Conservation (phyloP, 2,888 invertebrate species). For the Sceliomorpha sp. region DNA sequence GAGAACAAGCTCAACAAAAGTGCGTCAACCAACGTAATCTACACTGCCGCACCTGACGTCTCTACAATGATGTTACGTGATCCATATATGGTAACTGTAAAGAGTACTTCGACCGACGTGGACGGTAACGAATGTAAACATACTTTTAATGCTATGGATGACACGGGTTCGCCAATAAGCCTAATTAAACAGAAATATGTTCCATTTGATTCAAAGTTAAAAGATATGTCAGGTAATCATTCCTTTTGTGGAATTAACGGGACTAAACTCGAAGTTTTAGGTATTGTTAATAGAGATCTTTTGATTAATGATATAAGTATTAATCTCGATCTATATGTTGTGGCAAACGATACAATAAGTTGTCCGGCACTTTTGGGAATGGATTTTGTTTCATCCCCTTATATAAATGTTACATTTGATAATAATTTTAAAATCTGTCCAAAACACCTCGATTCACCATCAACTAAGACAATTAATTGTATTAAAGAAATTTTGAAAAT, state of each 20-base stretch:
- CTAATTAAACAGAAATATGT: constrained; percentile 13
- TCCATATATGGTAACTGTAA: not conserved
- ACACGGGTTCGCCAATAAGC: constrained; percentile 17
- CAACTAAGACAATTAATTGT: too few species aligned
- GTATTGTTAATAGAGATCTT: constrained; percentile 4
- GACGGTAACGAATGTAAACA: not conserved
- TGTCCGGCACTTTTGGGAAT: constrained; percentile 4
- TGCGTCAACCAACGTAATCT: not conserved
- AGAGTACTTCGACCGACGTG: too few species aligned
- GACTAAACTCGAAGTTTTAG: constrained; percentile 1
- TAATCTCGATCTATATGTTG: constrained; percentile 4
- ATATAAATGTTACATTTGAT: not conserved
- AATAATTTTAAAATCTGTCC: not conserved
- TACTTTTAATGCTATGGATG: constrained; percentile 14
- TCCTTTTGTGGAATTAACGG: constrained; percentile 6
- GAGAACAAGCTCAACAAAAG: not conserved
- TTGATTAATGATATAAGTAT: not conserved
- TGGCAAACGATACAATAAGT: constrained; percentile 8
- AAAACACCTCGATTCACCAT: not conserved
- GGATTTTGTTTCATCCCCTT: constrained; percentile 5
- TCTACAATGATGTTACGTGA: too few species aligned
- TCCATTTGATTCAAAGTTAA: constrained; percentile 1
- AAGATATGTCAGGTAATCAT: not conserved
- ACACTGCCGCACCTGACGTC: not conserved
- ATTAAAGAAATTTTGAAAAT: not conserved